A percentile compares a stretch with the other conserved stretches of the same genome.
Evolutionary conservation across 1,140 invertebrate species (phyloP).

Genomic region (Wasmannia auropunctata): DNA sequence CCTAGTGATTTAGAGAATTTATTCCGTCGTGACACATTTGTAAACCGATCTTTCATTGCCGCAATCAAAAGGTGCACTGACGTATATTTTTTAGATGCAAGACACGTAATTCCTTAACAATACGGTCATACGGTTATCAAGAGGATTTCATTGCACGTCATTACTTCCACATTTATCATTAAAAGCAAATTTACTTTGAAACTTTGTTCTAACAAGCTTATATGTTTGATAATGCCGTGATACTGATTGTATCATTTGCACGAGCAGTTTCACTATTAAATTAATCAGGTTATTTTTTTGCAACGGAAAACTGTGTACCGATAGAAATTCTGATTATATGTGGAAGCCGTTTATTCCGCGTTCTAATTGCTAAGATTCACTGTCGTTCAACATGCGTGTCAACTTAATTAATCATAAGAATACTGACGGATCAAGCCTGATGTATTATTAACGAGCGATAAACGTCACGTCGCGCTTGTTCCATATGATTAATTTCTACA

Average conservation of each 20-base stretch:
- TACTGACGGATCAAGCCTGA: slow-evolving; percentile 2
- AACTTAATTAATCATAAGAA: slow-evolving; percentile 45
- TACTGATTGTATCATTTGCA: not conserved
- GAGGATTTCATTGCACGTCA: not conserved
- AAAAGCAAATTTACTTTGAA: not conserved
- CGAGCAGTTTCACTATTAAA: not conserved
- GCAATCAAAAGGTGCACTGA: not conserved
- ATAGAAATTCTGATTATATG: not conserved
- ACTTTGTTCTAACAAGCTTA: not conserved
- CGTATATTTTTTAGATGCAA: not conserved
- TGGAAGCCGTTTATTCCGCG: not conserved
- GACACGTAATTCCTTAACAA: not conserved
- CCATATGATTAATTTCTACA: slow-evolving; percentile 41
- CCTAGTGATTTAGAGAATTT: not conserved
- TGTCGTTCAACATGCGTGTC: not conserved
- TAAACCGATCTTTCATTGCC: not conserved
- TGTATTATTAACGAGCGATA: slow-evolving; percentile 24
- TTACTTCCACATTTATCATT: not conserved
- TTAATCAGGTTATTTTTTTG: not conserved
- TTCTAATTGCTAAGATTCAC: not conserved
- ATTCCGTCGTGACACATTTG: not conserved
- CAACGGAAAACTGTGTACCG: not conserved
- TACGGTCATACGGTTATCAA: not conserved
- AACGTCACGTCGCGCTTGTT: not conserved
- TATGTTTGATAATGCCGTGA: not conserved